phyloP scores from a whole-genome alignment of 1,140 invertebrate species.

The Mizuhopecten yessoensis region DNA sequence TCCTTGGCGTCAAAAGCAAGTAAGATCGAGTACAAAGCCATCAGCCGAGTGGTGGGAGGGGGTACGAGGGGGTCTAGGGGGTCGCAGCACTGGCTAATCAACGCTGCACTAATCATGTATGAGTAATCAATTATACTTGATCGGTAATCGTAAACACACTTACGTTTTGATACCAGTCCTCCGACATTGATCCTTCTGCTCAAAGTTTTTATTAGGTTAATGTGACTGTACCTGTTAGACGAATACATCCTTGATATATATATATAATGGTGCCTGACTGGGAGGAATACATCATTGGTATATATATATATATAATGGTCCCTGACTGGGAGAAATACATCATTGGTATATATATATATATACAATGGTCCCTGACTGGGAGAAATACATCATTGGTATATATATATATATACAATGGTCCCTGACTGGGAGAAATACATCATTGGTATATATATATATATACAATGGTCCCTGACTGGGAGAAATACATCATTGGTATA shows the following conservation, averaged over 20 bases:
- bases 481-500: no score
- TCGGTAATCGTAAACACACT: slow-evolving; percentile 2
- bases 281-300: background rate
- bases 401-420: no score
- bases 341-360: no score
- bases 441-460: no score
- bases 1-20: slow-evolving; percentile 17
- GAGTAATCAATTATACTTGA: slow-evolving; percentile 1
- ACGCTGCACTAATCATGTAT: background rate
- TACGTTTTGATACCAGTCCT: background rate
- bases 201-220: background rate
- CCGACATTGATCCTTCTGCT: background rate
- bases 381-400: no score
- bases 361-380: no score
- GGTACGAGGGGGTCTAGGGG: background rate
- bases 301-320: no score
- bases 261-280: background rate
- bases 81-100: background rate
- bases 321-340: no score
- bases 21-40: slow-evolving; percentile 2
- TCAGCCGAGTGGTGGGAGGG: background rate
- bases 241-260: slow-evolving; percentile 1
- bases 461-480: no score
- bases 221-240: background rate
- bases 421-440: no score